These are phyloP conservation scores for Stegodyphus mimosarum DNA, from an alignment of 1,140 invertebrate genomes.

Conservation along the genomic window DNA sequence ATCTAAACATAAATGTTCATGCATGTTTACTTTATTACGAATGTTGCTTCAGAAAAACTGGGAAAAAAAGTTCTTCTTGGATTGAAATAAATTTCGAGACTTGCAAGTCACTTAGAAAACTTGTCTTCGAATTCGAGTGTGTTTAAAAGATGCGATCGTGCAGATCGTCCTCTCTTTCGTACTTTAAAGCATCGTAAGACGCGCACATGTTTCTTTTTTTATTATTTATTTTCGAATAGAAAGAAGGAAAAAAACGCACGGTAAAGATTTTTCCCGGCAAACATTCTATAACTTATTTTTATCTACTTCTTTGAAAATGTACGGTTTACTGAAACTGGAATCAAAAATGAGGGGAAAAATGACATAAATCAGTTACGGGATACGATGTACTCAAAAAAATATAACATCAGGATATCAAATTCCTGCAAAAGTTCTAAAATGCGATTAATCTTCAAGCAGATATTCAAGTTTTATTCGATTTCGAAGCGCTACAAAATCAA, in stretches of 20 bases:
- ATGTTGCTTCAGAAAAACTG: not conserved
- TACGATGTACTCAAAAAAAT: not conserved
- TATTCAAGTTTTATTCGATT: too few relatives aligned
- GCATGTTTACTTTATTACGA: constrained; percentile 38
- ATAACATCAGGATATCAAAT: too few relatives aligned
- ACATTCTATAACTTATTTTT: constrained; percentile 23
- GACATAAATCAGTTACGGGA: not conserved
- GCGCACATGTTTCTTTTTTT: not conserved
- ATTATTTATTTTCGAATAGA: constrained; percentile 43
- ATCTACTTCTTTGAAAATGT: constrained; percentile 19
- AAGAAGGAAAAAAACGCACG: constrained; percentile 17
- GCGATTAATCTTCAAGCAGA: too few relatives aligned
- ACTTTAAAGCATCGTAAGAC: constrained; percentile 13
- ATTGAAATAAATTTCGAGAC: constrained; percentile 51
- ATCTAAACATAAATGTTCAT: too few relatives aligned
- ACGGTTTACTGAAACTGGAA: constrained; percentile 11
- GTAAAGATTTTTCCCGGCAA: constrained; percentile 24
- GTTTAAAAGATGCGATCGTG: constrained; percentile 32
- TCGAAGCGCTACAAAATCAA: too few relatives aligned
- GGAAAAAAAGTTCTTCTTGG: not conserved
- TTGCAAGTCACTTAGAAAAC: constrained; percentile 43
- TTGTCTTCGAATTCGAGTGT: constrained; percentile 46
- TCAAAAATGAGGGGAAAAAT: not conserved
- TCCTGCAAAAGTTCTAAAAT: too few relatives aligned
- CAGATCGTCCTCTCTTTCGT: not conserved